Evolutionary conservation across 64 coral and sea anemone species (phyloP), one percentile per base, ranked within the genome.

Genomic region (Montipora foliosa): DNA sequence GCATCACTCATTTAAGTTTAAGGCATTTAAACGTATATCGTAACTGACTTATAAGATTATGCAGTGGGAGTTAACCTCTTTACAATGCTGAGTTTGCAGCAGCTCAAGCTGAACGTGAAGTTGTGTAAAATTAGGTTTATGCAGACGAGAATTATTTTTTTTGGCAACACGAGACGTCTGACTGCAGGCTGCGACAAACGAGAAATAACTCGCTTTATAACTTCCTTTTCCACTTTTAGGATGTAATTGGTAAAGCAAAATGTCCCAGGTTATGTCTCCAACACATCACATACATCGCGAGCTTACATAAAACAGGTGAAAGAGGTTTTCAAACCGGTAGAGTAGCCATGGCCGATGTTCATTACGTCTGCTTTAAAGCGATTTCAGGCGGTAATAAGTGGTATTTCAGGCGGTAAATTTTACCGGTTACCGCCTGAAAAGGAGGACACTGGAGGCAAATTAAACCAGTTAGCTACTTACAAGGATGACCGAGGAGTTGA

Each of bases 151-250:
- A 12, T 67, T 67, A 67, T 67, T 67, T 67, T 67, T 4, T 67
- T 67, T 67, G 64, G 64, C 64, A 67, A 19, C 17, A 67, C 17
- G 64, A 67, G 64, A 67, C 64, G 64, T 17, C 17, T 67, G 64
- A 67, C 3, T 67, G 64, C 64, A 67, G 13, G 64, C 64, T 67
- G 64, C 17, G 64, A 67, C 17, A 67, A 67, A 67, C 13, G 64
- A 67, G 64, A 67, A 67, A 67, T 19, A 67, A 67, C 64, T 67
- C 64, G 64, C 64, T 67, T 67, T 67, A 67, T 67, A 67, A 67
- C 64, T 67, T 67, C 17, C 64, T 67, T 67, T 67, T 67, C 64
- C 11, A 67, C 64, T 67, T 67, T 67, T 67, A 67, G 64, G 13
- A 67, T 14, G 64, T 67, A 67, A 67, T 67, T 4, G 57, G 6